Conservation (phyloP, 2,888 invertebrate genomes). For the Yponomeuta malinellus region DNA sequence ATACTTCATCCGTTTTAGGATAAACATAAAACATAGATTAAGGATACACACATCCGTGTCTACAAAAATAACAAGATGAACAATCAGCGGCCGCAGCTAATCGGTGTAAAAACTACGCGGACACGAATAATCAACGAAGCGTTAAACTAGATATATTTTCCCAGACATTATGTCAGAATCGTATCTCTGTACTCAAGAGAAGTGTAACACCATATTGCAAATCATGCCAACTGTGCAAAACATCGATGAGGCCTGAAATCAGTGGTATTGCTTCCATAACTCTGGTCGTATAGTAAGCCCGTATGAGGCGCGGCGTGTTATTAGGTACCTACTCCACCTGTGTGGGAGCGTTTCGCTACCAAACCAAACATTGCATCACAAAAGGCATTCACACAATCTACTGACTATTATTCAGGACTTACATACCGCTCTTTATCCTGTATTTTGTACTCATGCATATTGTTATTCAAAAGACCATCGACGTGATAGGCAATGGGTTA, state of each 20-base stretch:
- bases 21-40: not conserved
- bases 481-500: not conserved
- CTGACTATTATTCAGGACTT: conserved; percentile 11
- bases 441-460: conserved; percentile 7
- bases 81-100: not conserved
- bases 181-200: not conserved
- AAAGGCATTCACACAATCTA: conserved; percentile 13
- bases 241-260: conserved; percentile 2
- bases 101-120: not conserved
- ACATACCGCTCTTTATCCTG: not conserved
- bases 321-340: not conserved
- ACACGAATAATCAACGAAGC: conserved; percentile 11
- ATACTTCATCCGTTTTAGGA: not conserved
- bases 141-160: not conserved
- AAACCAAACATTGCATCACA: conserved; percentile 12
- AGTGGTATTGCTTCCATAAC: not conserved
- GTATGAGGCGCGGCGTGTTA: conserved; percentile 13
- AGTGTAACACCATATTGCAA: not conserved
- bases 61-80: not conserved
- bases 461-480: conserved; percentile 5
- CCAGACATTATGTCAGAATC: too few species aligned
- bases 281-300: conserved; percentile 1
- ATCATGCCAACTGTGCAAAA: not conserved
- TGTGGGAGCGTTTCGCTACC: conserved; percentile 13
- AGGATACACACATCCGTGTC: not conserved